phyloP scores from a whole-genome alignment of 2,113 vertebrate species.

The Kryptolebias marmoratus region DNA sequence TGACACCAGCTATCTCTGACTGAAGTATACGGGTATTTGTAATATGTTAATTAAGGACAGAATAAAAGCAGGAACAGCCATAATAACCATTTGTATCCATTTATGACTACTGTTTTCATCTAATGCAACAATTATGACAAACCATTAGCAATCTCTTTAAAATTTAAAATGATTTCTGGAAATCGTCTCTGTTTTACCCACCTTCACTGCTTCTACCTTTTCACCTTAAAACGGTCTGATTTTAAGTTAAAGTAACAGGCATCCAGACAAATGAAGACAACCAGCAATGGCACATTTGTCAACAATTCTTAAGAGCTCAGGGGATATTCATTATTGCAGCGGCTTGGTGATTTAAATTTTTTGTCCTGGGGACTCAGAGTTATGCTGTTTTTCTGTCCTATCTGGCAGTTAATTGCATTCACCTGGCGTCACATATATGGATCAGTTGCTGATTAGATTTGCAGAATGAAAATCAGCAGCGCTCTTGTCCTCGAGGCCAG shows the following conservation, averaged over 20 bases:
- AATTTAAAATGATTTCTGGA: no score
- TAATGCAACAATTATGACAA: not conserved
- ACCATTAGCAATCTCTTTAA: not conserved
- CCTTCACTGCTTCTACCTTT: not conserved
- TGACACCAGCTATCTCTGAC: no score
- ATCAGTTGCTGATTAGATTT: conserved; percentile 61
- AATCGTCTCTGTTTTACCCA: no score
- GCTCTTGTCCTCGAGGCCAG: conserved; percentile 23
- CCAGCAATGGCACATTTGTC: conserved; percentile 19
- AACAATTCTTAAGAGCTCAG: conserved; percentile 20
- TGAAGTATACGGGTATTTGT: no score
- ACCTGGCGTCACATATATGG: conserved; percentile 47
- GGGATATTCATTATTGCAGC: conserved; percentile 33
- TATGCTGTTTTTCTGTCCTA: conserved; percentile 34
- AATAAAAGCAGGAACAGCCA: no score
- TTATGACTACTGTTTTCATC: no score
- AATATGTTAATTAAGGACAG: not conserved
- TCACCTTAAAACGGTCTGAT: conserved; percentile 1
- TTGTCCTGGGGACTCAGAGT: conserved; percentile 38
- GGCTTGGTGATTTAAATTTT: conserved; percentile 36
- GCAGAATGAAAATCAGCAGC: conserved; percentile 49
- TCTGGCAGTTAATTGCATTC: conserved; percentile 60
- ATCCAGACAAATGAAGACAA: conserved; percentile 8
- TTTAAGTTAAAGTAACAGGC: not conserved
- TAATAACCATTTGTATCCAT: no score